Base-by-base conservation (phyloP, 2,888 invertebrate genomes). In the Cremastinae sp. region DNA sequence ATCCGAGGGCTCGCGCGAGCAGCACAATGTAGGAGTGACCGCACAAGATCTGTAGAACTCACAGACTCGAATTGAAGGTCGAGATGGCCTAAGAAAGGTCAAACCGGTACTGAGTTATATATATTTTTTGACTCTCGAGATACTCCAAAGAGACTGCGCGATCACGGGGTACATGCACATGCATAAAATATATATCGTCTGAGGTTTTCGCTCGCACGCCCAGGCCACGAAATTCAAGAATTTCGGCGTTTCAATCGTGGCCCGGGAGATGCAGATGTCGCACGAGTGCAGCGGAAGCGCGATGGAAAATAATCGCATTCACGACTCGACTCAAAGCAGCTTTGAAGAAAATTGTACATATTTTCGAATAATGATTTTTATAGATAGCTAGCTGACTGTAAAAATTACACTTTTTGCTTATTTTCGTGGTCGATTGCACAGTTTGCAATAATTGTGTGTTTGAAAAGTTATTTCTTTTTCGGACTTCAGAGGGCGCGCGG, bases 81-180 rank as follows among this genome's bases (percentile, higher is more conserved):
- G 85, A 82, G 76, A 80, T 81, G 62, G 79, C 80, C 79, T 78
- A 78, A 71, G 78, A 81, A 82, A 86, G 85, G 85, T 86, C 86
- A 85, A 79, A 82, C 81, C 78, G 79, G 79, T 78, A 75, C 61
- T 64, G 28, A 28, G n/a, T 5, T 28, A 28, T 28, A 45, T 53
- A 75, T 73, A 73, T 75, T 59, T n/a, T 62, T 70, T 56, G 59
- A 62, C 70, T 68, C 51, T 62, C 20, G 72, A 73, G 73, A 28
- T 28, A 43, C 73, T 35, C 64, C 45, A 51, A 72, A 69, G 76
- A 73, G 64, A 64, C 73, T 69, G 74, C 64, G 64, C 53, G 62
- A 53, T 16, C 53, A 12, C 35, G 53, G 18, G 49, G 45, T 39
- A 41, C 14, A 53, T 41, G 41, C 28, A 41, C 14, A 53, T 41